Evolutionary conservation across 2,113 vertebrate species (phyloP).

Genomic region (Corapipo altera): DNA sequence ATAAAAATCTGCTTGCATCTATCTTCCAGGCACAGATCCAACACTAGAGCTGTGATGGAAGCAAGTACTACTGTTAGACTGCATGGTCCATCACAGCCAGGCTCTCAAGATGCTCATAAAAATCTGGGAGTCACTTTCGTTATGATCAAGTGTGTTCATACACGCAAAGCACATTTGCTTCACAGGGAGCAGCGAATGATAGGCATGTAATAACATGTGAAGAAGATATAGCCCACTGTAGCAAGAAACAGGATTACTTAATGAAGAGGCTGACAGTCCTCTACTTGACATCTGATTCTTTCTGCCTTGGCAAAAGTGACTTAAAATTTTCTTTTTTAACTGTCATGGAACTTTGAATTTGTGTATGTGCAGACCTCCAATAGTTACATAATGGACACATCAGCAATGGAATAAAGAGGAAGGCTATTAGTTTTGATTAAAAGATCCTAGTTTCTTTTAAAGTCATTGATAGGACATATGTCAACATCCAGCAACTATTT

Average conservation of each 20-base stretch:
- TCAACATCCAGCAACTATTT: neutral
- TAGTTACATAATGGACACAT: neutral
- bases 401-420: constrained; percentile 1
- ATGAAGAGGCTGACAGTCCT: neutral
- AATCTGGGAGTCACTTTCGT: constrained; percentile 16
- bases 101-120: constrained; percentile 29
- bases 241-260: neutral
- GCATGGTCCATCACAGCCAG: neutral
- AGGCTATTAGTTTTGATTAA: constrained; percentile 33
- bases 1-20: neutral
- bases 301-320: neutral
- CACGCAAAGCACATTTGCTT: constrained; percentile 2
- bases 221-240: neutral
- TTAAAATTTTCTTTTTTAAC: neutral
- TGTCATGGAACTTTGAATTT: neutral
- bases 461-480: neutral
- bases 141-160: neutral
- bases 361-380: neutral
- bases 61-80: neutral
- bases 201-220: neutral
- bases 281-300: neutral
- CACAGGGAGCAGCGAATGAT: neutral
- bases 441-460: neutral
- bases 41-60: neutral
- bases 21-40: constrained; percentile 4